These are phyloP conservation scores for Hedychridium roseum DNA, from an alignment of 2,888 invertebrate species.

Conservation along the genomic window DNA sequence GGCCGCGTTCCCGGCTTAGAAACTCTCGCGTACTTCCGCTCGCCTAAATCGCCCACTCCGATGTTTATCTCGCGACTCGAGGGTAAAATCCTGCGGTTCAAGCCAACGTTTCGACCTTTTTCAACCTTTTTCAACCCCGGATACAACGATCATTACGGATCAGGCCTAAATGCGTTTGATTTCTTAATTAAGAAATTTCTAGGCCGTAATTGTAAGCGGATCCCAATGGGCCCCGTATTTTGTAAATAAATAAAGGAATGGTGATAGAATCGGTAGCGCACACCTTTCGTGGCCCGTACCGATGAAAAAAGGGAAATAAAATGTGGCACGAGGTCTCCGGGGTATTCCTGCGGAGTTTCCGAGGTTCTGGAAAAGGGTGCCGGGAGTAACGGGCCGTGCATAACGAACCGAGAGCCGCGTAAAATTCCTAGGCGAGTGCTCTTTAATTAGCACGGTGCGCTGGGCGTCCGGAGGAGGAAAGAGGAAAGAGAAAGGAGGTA, in stretches of 20 bases:
- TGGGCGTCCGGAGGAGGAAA: conserved; percentile 18
- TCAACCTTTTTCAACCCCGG: conserved; percentile 14
- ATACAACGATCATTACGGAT: not conserved
- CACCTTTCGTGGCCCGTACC: too few species aligned
- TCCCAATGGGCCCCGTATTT: too few species aligned
- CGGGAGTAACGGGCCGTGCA: conserved; percentile 43
- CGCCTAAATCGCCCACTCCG: too few species aligned
- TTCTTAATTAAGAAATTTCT: too few species aligned
- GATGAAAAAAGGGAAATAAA: conserved; percentile 28
- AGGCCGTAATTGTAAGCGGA: too few species aligned
- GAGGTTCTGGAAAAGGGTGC: conserved; percentile 30
- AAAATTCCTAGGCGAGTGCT: conserved; percentile 52
- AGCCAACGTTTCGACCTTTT: conserved; percentile 9
- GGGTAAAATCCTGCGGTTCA: too few species aligned
- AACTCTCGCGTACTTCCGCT: too few species aligned
- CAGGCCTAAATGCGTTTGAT: too few species aligned
- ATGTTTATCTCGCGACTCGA: too few species aligned
- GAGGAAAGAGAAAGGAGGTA: conserved; percentile 16
- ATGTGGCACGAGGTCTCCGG: conserved; percentile 44
- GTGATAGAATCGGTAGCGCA: too few species aligned
- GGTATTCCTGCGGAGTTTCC: conserved; percentile 34
- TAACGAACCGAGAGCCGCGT: conserved; percentile 48
- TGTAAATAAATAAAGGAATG: too few species aligned
- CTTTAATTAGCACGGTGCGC: conserved; percentile 55
- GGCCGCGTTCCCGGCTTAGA: too few species aligned